Evolutionary conservation across 1,140 invertebrate genomes (phyloP), one percentile per base, ranked within the genome.

Genomic region (Cardiocondyla obscurior): DNA sequence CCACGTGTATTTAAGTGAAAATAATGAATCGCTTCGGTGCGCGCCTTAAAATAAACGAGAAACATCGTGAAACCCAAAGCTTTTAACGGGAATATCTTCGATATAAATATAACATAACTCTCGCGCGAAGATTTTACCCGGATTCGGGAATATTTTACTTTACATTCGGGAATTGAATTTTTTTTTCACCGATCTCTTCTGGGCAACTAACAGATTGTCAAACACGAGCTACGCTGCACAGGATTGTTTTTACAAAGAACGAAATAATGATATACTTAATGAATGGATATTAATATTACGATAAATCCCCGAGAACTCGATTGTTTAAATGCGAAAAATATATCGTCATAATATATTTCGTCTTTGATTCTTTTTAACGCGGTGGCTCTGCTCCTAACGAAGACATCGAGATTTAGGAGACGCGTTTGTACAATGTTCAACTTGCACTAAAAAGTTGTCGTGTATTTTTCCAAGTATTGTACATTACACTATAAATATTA

Each of bases 401-500:
- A 65, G 22, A 82, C 76, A 69, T 58, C 39, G 64, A 72, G 74
- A 69, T 81, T 74, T 44, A 73, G 79, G 39, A 60, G 49, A 84
- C 87, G 82, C 83, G 87, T 84, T 79, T 72, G 74, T 73, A 84
- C 83, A 87, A 88, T 92, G 89, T 93, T 89, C 91, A 84, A 92
- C 81, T 83, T 92, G 90, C 88, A 93, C 90, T 90, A 90, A 91
- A n/a, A 91, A 92, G 90, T 91, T 92, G n/a, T n/a, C 84, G 91
- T 92, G 91, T 92, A 93, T 93, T 93, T 93, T 93, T 93, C 87
- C 91, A 93, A 91, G 85, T 90, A 91, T 90, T 92, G 92, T 93
- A 93, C 90, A 93, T 93, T 92, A 90, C 85, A 89, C 87, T 92
- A 92, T 92, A 92, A 91, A 92, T 92, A 92, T 90, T 89, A 90